These are phyloP conservation scores for Drosophila neonasuta DNA, from an alignment of 2,888 invertebrate genomes.

Conservation along the genomic window DNA sequence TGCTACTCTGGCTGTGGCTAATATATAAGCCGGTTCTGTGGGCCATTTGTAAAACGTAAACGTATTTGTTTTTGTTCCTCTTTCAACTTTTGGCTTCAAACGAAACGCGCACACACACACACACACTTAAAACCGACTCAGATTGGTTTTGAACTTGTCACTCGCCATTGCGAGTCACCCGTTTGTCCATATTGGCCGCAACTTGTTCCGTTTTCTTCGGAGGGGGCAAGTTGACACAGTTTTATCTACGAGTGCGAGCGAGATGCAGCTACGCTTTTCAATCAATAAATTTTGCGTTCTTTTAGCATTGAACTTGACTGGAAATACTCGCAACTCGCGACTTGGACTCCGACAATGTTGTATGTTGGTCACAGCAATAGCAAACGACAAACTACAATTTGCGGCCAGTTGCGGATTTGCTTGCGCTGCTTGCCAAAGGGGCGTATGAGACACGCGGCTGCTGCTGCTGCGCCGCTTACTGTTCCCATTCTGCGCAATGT, in stretches of 20 bases:
- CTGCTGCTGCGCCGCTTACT: conserved; percentile 14
- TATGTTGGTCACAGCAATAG: conserved; percentile 36
- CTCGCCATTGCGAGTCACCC: conserved; percentile 61
- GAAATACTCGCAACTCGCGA: neutral
- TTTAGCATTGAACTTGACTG: conserved; percentile 48
- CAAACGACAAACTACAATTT: conserved; percentile 26
- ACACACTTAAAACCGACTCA: conserved; percentile 17
- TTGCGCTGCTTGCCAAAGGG: conserved; percentile 36
- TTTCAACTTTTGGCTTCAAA: conserved; percentile 38
- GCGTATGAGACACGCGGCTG: conserved; percentile 14
- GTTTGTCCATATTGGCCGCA: conserved; percentile 66
- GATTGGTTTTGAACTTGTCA: conserved; percentile 69
- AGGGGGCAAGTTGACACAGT: conserved; percentile 69
- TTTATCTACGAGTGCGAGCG: conserved; percentile 37
- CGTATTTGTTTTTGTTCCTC: conserved; percentile 18
- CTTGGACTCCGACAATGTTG: neutral
- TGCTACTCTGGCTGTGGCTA: conserved; percentile 30
- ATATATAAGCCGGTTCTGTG: conserved; percentile 66
- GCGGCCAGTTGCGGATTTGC: conserved; percentile 52
- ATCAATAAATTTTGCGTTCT: conserved; percentile 61
- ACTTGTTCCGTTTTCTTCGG: conserved; percentile 65
- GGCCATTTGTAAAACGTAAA: conserved; percentile 56
- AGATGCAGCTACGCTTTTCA: conserved; percentile 42
- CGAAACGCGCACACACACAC: conserved; percentile 39
- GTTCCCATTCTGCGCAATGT: conserved; percentile 39